phyloP scores from a whole-genome alignment of 2,113 vertebrate species.

The Haliaeetus leucogaster region DNA sequence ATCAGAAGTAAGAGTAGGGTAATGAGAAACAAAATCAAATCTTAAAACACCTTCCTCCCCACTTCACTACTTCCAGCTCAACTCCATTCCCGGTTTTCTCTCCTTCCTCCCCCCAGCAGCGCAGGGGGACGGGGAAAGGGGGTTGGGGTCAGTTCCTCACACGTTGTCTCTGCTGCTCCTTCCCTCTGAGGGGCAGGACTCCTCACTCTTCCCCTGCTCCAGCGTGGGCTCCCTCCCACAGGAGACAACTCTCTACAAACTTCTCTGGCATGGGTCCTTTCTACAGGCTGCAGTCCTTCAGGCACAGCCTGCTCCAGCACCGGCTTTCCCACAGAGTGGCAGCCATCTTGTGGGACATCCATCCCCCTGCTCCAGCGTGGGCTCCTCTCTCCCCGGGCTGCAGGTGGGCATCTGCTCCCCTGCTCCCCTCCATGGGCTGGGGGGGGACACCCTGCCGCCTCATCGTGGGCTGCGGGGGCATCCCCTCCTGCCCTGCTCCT shows the following conservation, averaged over 20 bases:
- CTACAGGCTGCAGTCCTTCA: too few relatives aligned
- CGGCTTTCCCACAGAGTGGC: too few relatives aligned
- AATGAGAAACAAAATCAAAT: background rate
- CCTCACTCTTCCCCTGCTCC: background rate
- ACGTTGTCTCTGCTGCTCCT: background rate
- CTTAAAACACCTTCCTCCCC: background rate
- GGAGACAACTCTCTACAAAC: background rate
- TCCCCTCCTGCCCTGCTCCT: background rate
- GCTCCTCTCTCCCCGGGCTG: background rate
- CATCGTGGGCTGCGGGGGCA: too few relatives aligned
- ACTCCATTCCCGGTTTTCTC: background rate
- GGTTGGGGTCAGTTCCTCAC: background rate
- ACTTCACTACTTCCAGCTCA: background rate
- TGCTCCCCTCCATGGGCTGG: background rate
- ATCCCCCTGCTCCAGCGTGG: background rate
- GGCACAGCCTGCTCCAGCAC: too few relatives aligned
- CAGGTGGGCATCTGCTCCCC: background rate
- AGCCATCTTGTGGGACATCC: too few relatives aligned
- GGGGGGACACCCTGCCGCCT: too few relatives aligned
- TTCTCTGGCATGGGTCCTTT: background rate
- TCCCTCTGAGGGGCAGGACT: background rate
- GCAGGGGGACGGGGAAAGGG: too few relatives aligned
- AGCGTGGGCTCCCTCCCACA: background rate
- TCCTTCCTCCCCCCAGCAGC: background rate
- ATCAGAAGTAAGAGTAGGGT: background rate